Percentiles rank a stretch among this genome's conserved stretches.
Conservation (phyloP, 2,888 invertebrate genomes). For the Caenorhabditis plicata region DNA sequence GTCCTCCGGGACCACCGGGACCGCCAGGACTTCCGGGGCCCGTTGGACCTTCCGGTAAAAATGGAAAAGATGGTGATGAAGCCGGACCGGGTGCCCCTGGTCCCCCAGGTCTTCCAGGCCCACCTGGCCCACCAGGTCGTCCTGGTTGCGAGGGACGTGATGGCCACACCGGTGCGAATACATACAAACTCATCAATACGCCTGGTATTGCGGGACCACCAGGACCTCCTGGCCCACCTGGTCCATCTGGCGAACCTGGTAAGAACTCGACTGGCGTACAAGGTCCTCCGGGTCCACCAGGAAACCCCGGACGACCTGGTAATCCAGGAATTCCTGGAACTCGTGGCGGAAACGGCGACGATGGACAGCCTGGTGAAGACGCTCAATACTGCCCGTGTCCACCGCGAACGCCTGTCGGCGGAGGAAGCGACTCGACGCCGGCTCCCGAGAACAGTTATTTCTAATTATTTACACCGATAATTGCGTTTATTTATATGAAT, state of each 20-base stretch:
- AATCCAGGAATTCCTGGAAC: not conserved
- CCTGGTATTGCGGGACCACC: not conserved
- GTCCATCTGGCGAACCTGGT: conserved; percentile 17
- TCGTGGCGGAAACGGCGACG: too few relatives aligned
- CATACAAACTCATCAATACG: too few relatives aligned
- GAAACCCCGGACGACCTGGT: not conserved
- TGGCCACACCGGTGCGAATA: too few relatives aligned
- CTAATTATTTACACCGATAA: too few relatives aligned
- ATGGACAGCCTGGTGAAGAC: too few relatives aligned
- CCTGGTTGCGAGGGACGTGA: conserved; percentile 8
- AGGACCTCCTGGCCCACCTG: conserved; percentile 11
- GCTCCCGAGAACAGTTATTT: too few relatives aligned
- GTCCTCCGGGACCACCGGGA: conserved; percentile 5
- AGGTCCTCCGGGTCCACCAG: not conserved
- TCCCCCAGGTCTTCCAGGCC: conserved; percentile 19
- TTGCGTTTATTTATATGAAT: too few relatives aligned
- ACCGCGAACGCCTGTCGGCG: too few relatives aligned
- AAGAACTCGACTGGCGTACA: too few relatives aligned
- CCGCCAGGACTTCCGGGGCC: not conserved
- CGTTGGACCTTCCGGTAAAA: conserved; percentile 3
- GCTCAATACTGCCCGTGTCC: too few relatives aligned
- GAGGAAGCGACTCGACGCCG: too few relatives aligned
- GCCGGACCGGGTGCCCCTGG: conserved; percentile 16
- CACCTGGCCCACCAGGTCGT: conserved; percentile 9
- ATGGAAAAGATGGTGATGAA: conserved; percentile 11